Conservation (phyloP, 1,140 invertebrate genomes). For the Drosophila sechellia region DNA sequence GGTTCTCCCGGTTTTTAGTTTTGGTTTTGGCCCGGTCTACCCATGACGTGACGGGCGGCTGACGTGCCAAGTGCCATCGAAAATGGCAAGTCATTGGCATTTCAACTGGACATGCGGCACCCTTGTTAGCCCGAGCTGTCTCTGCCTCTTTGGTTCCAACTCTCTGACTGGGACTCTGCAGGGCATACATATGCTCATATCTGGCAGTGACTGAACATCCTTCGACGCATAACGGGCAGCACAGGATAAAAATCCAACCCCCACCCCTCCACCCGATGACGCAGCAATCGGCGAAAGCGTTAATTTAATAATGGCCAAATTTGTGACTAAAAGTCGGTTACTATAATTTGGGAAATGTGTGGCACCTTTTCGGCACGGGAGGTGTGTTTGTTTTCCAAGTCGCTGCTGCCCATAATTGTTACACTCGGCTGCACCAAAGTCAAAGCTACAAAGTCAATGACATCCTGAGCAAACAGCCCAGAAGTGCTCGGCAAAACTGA, state of each 20-base stretch:
- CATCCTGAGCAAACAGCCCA: slow-evolving; percentile 56
- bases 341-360: slow-evolving; percentile 55
- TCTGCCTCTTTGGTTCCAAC: slow-evolving; percentile 33
- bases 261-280: slow-evolving; percentile 37
- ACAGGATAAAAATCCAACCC: slow-evolving; percentile 40
- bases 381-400: slow-evolving; percentile 48
- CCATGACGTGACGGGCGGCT: slow-evolving; percentile 61
- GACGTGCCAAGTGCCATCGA: slow-evolving; percentile 78
- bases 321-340: slow-evolving; percentile 29
- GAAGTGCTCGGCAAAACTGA: slow-evolving; percentile 35
- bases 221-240: slow-evolving; percentile 77
- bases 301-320: slow-evolving; percentile 79
- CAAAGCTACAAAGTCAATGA: slow-evolving; percentile 78
- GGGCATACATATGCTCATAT: neutral
- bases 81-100: slow-evolving; percentile 81
- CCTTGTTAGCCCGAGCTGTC: slow-evolving; percentile 72
- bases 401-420: slow-evolving; percentile 57
- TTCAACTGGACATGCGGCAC: slow-evolving; percentile 82
- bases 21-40: slow-evolving; percentile 16
- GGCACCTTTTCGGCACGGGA: slow-evolving; percentile 28
- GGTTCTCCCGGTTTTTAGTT: slow-evolving; percentile 25
- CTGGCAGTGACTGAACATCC: slow-evolving; percentile 58
- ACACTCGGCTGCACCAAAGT: slow-evolving; percentile 74
- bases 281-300: slow-evolving; percentile 67
- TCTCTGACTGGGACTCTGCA: slow-evolving; percentile 1